These are phyloP conservation scores for Cyphomyrmex costatus DNA, from an alignment of 1,140 invertebrate species.

Conservation along the genomic window DNA sequence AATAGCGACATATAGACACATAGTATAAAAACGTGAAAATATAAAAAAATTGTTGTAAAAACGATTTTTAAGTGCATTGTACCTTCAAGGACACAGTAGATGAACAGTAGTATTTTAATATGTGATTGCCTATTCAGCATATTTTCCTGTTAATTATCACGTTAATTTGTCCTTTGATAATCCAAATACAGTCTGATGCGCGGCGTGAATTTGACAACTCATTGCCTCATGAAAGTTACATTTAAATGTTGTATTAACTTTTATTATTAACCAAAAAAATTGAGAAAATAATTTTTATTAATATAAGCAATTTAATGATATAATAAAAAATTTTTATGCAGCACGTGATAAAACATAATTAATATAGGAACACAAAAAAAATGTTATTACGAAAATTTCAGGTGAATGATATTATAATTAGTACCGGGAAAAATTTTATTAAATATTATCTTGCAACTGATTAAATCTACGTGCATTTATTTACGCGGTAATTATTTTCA, in stretches of 20 bases:
- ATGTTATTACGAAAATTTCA: background rate
- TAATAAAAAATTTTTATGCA: background rate
- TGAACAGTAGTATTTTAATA: background rate
- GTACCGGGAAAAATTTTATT: background rate
- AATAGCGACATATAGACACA: background rate
- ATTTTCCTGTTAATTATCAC: slow-evolving; percentile 2
- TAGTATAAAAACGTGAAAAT: background rate
- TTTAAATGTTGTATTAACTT: background rate
- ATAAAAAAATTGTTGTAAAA: background rate
- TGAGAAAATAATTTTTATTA: background rate
- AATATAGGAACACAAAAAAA: background rate
- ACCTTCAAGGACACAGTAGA: background rate
- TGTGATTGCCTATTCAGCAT: background rate
- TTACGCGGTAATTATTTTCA: slow-evolving; percentile 36
- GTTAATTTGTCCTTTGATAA: background rate
- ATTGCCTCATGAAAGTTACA: background rate
- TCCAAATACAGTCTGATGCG: background rate
- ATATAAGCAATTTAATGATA: background rate
- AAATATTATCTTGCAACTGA: background rate
- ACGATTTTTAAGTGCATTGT: background rate
- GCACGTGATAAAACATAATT: background rate
- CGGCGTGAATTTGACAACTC: background rate
- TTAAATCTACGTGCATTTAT: slow-evolving; percentile 26
- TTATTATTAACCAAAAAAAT: background rate
- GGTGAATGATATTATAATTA: background rate